Conservation (phyloP, 2,797 vertebrate genomes). For the Eleutherodactylus coqui region DNA sequence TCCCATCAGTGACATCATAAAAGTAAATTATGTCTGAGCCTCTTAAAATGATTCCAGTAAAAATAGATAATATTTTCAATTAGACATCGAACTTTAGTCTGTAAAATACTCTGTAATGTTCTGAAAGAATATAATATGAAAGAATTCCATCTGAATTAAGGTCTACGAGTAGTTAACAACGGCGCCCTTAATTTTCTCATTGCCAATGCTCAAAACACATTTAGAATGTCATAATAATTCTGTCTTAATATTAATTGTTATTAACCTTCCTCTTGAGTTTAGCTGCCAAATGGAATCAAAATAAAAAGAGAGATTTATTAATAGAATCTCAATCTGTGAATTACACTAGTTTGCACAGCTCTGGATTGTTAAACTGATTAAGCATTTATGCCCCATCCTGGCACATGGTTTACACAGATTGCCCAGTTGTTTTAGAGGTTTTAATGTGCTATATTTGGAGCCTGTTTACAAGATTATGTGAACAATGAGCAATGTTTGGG, state of each 20-base stretch:
- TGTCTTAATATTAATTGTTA: slow-evolving; percentile 3
- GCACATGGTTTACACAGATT: slow-evolving; percentile 49
- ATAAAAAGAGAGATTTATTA: slow-evolving; percentile 48
- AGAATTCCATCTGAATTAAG: neutral
- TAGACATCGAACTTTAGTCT: neutral
- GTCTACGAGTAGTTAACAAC: neutral
- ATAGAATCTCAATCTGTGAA: slow-evolving; percentile 54
- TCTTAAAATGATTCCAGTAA: neutral
- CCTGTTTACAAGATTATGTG: slow-evolving; percentile 47
- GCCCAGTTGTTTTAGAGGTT: slow-evolving; percentile 51
- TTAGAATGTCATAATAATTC: neutral
- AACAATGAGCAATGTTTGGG: slow-evolving; percentile 51
- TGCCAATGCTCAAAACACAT: neutral
- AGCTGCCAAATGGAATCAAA: slow-evolving; percentile 28
- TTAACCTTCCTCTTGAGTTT: neutral
- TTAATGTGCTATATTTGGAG: slow-evolving; percentile 56
- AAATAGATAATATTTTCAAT: neutral
- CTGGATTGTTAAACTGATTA: slow-evolving; percentile 45
- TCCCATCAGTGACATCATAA: neutral
- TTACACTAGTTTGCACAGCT: slow-evolving; percentile 52
- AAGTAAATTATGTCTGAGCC: neutral
- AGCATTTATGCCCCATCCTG: slow-evolving; percentile 36
- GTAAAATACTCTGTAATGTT: neutral
- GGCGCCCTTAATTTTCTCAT: neutral
- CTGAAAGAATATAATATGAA: neutral